These are phyloP conservation scores for Argopecten irradians DNA, from an alignment of 1,140 invertebrate species.

Conservation along the genomic window DNA sequence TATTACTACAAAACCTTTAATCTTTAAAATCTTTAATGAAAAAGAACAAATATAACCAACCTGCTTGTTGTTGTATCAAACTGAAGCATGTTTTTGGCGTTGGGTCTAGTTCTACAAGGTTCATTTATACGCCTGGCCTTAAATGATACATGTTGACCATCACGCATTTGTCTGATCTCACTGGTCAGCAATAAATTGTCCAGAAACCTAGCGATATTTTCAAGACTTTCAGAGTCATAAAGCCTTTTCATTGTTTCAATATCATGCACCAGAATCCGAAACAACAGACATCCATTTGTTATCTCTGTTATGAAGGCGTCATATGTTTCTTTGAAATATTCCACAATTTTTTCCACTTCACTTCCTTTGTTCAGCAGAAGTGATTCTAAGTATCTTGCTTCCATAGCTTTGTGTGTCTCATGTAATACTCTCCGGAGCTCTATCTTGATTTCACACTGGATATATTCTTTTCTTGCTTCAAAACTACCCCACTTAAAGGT, in stretches of 20 bases:
- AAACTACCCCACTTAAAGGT: slow-evolving; percentile 15
- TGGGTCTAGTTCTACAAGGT: background rate
- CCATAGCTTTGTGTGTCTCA: background rate
- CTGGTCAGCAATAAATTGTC: background rate
- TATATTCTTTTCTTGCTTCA: background rate
- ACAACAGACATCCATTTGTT: background rate
- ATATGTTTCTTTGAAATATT: background rate
- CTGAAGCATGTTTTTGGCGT: background rate
- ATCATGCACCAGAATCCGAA: background rate
- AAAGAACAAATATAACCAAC: background rate
- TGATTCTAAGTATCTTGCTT: background rate
- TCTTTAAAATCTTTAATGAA: too few relatives aligned
- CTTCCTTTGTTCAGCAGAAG: background rate
- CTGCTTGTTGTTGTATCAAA: background rate
- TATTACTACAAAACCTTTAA: too few relatives aligned
- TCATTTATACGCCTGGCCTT: background rate
- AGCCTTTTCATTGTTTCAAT: background rate
- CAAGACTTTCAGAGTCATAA: background rate
- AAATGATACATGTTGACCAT: background rate
- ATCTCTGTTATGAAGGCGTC: background rate
- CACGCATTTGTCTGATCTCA: background rate
- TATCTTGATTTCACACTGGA: background rate
- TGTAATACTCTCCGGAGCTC: background rate
- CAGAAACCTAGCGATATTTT: background rate
- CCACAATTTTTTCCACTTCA: background rate